Percentiles rank a stretch among this genome's conserved stretches.
Conservation (phyloP, 2,888 invertebrate species). For the Tyria jacobaeae region DNA sequence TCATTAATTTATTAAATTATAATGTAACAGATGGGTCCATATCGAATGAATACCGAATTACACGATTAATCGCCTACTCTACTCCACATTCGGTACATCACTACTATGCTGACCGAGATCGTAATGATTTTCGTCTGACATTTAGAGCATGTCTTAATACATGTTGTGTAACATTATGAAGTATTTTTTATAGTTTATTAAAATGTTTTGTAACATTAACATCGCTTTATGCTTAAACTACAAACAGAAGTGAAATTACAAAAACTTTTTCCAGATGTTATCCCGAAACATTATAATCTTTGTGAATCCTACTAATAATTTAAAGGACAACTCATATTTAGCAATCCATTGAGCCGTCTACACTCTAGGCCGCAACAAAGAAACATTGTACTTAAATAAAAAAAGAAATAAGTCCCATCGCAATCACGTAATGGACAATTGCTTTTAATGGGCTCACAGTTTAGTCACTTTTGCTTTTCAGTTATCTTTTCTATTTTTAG, state of each 20-base stretch:
- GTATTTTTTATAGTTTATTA: conserved; percentile 12
- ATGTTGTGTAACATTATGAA: conserved; percentile 44
- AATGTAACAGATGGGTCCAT: no score
- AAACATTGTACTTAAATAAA: no score
- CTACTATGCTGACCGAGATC: conserved; percentile 32
- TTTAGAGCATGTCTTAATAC: conserved; percentile 50
- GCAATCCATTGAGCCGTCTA: no score
- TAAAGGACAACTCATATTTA: no score
- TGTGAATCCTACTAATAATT: no score
- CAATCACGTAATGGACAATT: neutral
- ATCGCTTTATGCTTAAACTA: neutral
- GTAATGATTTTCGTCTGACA: conserved; percentile 28
- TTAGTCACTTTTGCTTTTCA: no score
- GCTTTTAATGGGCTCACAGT: no score
- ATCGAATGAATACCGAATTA: conserved; percentile 6
- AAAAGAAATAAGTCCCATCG: neutral
- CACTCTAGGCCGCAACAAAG: no score
- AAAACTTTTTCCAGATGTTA: no score
- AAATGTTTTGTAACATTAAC: conserved; percentile 1
- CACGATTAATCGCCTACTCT: conserved; percentile 14
- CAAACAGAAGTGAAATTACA: neutral
- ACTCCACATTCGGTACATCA: conserved; percentile 22
- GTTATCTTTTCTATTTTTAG: no score
- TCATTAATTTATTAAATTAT: neutral
- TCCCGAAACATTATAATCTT: no score